These are phyloP conservation scores for Dendropsophus ebraccatus DNA, from an alignment of 2,113 vertebrate species.

Conservation along the genomic window DNA sequence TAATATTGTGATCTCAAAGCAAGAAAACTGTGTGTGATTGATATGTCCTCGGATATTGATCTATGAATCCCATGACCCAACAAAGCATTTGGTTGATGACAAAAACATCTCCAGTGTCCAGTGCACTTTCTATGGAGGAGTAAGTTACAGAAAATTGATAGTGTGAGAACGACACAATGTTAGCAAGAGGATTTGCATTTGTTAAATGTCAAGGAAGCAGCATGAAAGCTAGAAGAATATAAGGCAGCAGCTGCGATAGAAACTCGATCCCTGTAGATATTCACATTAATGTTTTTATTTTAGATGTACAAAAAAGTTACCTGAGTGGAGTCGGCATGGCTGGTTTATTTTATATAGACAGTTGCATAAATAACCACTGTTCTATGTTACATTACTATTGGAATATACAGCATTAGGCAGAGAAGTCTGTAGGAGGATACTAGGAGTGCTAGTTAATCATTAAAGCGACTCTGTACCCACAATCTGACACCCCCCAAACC, in stretches of 20 bases:
- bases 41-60: not conserved
- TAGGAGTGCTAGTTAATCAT: too few relatives aligned
- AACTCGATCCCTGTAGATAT: slow-evolving; percentile 27
- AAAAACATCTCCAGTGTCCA: slow-evolving; percentile 36
- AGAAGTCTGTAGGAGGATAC: too few relatives aligned
- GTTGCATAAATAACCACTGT: too few relatives aligned
- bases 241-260: slow-evolving; percentile 51
- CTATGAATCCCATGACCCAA: slow-evolving; percentile 12
- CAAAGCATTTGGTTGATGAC: slow-evolving; percentile 1
- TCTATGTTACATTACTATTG: too few relatives aligned
- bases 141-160: slow-evolving; percentile 50
- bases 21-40: not conserved
- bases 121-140: slow-evolving; percentile 15
- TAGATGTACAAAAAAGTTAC: not conserved
- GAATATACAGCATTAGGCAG: too few relatives aligned
- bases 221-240: slow-evolving; percentile 32
- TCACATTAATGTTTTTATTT: slow-evolving; percentile 37
- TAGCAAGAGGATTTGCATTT: slow-evolving; percentile 48
- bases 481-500: too few relatives aligned
- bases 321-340: not conserved
- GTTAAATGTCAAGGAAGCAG: slow-evolving; percentile 58
- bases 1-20: not conserved
- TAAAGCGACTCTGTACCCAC: too few relatives aligned
- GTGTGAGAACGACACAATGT: slow-evolving; percentile 30
- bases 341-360: not conserved